These are phyloP conservation scores for Ligdia adustata DNA, from an alignment of 2,888 invertebrate species.

Conservation along the genomic window DNA sequence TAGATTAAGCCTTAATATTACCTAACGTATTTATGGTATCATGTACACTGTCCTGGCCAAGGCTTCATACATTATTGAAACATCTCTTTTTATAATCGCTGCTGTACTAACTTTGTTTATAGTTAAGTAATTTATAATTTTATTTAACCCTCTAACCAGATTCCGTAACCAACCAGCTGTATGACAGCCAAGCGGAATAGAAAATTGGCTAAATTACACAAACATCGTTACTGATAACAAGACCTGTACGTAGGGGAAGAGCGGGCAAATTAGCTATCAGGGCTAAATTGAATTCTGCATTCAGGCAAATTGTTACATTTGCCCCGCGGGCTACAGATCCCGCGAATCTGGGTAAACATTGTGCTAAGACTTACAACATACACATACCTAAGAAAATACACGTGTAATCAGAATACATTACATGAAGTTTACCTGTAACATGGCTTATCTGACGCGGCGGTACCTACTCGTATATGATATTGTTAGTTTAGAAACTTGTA, in stretches of 20 bases:
- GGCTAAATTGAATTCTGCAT: conserved; percentile 71
- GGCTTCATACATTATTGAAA: too few relatives aligned
- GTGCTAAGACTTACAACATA: conserved; percentile 23
- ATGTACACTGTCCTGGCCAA: too few relatives aligned
- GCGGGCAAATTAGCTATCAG: conserved; percentile 79
- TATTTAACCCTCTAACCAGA: too few relatives aligned
- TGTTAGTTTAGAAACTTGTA: conserved; percentile 15
- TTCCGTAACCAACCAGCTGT: too few relatives aligned
- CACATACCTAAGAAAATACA: too few relatives aligned
- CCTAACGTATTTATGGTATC: too few relatives aligned
- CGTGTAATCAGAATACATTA: conserved; percentile 10
- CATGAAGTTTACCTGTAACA: conserved; percentile 18
- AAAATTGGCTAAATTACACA: conserved; percentile 15
- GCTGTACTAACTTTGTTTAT: too few relatives aligned
- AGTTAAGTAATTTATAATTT: too few relatives aligned
- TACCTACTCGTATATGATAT: conserved; percentile 11
- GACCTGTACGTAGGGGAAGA: conserved; percentile 53
- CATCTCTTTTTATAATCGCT: too few relatives aligned
- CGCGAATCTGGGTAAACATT: conserved; percentile 40
- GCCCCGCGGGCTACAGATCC: conserved; percentile 51
- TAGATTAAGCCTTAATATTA: too few relatives aligned
- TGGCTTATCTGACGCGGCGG: conserved; percentile 9
- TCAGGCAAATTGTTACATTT: conserved; percentile 63
- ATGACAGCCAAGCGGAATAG: too few relatives aligned
- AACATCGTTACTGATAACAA: conserved; percentile 36